These are phyloP conservation scores for Tachina lurida DNA, from an alignment of 2,888 invertebrate species.

Conservation along the genomic window DNA sequence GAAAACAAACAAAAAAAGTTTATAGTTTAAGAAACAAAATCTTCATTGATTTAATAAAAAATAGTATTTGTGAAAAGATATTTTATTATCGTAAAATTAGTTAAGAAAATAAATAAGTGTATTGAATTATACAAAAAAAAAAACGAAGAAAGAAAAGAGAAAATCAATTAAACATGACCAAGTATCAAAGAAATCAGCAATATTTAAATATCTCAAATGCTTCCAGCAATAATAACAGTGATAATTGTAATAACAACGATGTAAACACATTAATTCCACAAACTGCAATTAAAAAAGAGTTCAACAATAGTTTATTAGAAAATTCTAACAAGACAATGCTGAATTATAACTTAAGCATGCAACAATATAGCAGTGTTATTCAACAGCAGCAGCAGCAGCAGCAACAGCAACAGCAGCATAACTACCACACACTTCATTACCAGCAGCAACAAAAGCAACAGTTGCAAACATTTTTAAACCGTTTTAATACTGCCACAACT, in stretches of 20 bases:
- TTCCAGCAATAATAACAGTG: conserved; percentile 25
- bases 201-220: conserved; percentile 56
- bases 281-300: conserved; percentile 57
- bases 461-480: conserved; percentile 78
- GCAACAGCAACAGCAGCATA: conserved; percentile 56
- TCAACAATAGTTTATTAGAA: conserved; percentile 47
- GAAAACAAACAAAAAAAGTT: background rate
- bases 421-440: conserved; percentile 62
- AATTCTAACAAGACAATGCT: conserved; percentile 71
- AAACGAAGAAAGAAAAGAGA: background rate
- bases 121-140: background rate
- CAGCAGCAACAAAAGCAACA: conserved; percentile 76
- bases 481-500: conserved; percentile 73
- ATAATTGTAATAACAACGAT: conserved; percentile 47
- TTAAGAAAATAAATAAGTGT: background rate
- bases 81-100: background rate
- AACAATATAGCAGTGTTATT: conserved; percentile 45
- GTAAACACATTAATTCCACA: conserved; percentile 73
- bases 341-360: conserved; percentile 57
- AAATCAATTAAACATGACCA: conserved; percentile 56
- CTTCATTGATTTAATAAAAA: background rate
- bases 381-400: conserved; percentile 63
- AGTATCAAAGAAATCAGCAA: conserved; percentile 57
- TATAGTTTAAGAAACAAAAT: background rate
- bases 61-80: background rate